A percentile compares a stretch with the other conserved stretches of the same genome.
Conservation (phyloP, 2,113 vertebrate genomes). For the Eubucco bourcierii region DNA sequence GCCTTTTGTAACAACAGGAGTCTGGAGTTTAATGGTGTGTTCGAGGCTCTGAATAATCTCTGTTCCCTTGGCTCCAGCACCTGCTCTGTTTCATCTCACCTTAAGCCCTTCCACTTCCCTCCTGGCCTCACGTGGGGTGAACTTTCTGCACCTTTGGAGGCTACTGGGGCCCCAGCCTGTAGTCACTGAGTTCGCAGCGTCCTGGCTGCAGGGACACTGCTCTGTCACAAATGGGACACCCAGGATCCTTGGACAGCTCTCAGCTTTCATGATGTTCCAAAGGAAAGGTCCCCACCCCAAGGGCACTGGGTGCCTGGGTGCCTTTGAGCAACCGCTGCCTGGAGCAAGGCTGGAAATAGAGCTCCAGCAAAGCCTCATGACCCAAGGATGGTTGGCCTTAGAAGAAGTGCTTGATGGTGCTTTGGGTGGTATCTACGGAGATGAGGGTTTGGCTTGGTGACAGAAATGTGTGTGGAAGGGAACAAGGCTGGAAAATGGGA, state of each 20-base stretch:
- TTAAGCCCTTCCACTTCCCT: rapidly evolving
- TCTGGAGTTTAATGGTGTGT: constrained; percentile 65
- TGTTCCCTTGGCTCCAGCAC: constrained; percentile 16
- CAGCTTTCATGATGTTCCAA: rapidly evolving
- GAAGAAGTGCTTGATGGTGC: neutral
- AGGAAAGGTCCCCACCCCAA: neutral
- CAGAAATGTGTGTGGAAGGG: rapidly evolving
- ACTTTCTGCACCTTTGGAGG: neutral
- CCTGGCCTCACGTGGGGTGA: neutral
- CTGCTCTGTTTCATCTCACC: neutral
- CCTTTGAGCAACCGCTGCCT: neutral
- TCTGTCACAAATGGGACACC: neutral
- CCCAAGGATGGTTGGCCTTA: no score
- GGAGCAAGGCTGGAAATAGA: neutral
- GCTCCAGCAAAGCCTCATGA: neutral
- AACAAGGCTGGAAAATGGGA: neutral
- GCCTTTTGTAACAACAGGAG: constrained; percentile 8
- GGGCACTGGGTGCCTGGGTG: rapidly evolving
- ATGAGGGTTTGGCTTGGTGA: neutral
- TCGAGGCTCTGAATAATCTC: constrained; percentile 50
- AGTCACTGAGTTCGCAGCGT: neutral
- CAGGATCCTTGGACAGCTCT: neutral
- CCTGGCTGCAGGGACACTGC: neutral
- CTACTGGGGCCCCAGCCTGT: rapidly evolving
- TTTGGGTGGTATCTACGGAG: neutral